Evolutionary conservation across 2,888 invertebrate species (phyloP), one percentile per base, ranked within the genome.

Genomic region (Prosapia bicincta): DNA sequence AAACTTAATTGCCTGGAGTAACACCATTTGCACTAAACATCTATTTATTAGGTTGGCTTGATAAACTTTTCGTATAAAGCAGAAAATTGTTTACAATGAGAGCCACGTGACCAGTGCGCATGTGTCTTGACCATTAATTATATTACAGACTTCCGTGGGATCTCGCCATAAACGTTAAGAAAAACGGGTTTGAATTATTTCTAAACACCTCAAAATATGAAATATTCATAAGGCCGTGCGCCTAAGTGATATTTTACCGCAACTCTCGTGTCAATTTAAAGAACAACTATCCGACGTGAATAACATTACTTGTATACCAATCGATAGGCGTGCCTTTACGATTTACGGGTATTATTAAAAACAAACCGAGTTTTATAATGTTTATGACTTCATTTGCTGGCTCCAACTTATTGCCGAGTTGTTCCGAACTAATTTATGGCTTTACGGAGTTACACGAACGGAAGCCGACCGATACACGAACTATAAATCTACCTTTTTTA

Each of bases 291-390:
- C 30, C 72, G 32, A 38, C 13, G 6, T 10, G 54, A 20, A 54
- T 54, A 54, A 54, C 54, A 54, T 54, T 20, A 38, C 38, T 38
- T 38, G 38, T 38, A 54, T 54, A 66, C 66, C 72, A 26, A 67
- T 24, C 72, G 72, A 66, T 38, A 67, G 72, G 66, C 24, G 66
- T 26, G 72, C 32, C 72, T 10, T n/a, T 54, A 1, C 23, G 66
- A 72, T 66, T 72, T 72, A 72, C 32, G 72, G 20, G 15, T 28
- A 72, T 72, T 72, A 72, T 72, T 72, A 72, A 72, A 72, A 72
- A 72, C 67, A 72, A 66, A 72, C 72, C 66, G 32, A 72, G 72
- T 72, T 54, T 54, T 54, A 20, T 20, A 54, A 54, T 54, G 54
- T 54, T 72, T 72, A 72, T 72, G 72, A 38, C 72, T 72, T 72